Conservation (phyloP, 2,888 invertebrate genomes). For the Agrotis clavis region DNA sequence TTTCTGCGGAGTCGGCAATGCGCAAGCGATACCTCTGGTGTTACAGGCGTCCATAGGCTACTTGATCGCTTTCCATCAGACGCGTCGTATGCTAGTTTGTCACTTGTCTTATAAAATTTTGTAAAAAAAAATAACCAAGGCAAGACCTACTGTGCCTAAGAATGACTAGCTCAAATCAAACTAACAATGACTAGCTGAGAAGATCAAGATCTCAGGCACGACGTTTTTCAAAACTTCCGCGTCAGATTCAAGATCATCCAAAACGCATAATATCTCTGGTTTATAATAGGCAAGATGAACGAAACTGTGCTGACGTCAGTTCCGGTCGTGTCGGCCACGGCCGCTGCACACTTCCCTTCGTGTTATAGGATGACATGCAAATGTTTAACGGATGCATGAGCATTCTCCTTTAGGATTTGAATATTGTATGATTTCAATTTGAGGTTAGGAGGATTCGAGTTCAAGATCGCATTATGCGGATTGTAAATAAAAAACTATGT, state of each 20-base stretch:
- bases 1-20: too few species aligned
- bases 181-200: slow-evolving; percentile 6
- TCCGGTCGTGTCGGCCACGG: slow-evolving; percentile 57
- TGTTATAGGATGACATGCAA: slow-evolving; percentile 45
- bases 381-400: slow-evolving; percentile 45
- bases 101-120: too few species aligned
- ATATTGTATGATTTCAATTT: slow-evolving; percentile 17
- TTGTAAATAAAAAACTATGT: neutral
- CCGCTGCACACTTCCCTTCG: slow-evolving; percentile 56
- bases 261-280: slow-evolving; percentile 58
- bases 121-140: too few species aligned
- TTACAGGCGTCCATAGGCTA: too few species aligned
- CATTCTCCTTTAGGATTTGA: slow-evolving; percentile 38
- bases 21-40: too few species aligned
- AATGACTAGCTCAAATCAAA: slow-evolving; percentile 31
- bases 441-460: slow-evolving; percentile 32
- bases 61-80: too few species aligned
- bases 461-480: slow-evolving; percentile 9
- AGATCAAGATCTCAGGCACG: slow-evolving; percentile 26
- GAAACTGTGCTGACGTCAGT: slow-evolving; percentile 50
- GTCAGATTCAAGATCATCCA: slow-evolving; percentile 54
- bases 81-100: too few species aligned
- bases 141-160: neutral
- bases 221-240: slow-evolving; percentile 46
- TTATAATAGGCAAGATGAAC: slow-evolving; percentile 64